Percentiles rank a stretch among this genome's conserved stretches.
Conservation (phyloP, 1,140 invertebrate species). For the Elymnias hypermnestra region DNA sequence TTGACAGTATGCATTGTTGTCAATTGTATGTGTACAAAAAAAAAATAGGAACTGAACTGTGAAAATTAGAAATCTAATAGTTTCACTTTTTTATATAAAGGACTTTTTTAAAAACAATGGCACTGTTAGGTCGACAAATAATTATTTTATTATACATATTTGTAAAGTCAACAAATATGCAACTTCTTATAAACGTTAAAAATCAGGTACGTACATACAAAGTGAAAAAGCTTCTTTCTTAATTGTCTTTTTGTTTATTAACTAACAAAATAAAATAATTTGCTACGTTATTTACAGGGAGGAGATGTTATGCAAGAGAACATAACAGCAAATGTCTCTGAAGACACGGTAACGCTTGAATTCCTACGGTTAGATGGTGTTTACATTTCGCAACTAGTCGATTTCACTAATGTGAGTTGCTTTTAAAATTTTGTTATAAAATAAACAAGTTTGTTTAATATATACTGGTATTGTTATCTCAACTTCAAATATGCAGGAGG, state of each 20-base stretch:
- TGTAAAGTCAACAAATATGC: constrained; percentile 40
- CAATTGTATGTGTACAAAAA: not conserved
- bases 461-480: too few species aligned
- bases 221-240: too few species aligned
- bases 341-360: constrained; percentile 92
- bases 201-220: constrained; percentile 50
- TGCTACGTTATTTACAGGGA: constrained; percentile 78
- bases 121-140: constrained; percentile 13
- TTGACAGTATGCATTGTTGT: not conserved
- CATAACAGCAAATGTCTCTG: constrained; percentile 92
- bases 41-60: not conserved
- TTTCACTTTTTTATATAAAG: not conserved
- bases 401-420: constrained; percentile 92
- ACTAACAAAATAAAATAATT: not conserved
- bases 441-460: too few species aligned
- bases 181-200: constrained; percentile 64
- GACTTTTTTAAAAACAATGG: not conserved
- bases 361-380: constrained; percentile 94
- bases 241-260: not conserved
- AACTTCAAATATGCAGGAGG: constrained; percentile 84
- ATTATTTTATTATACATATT: constrained; percentile 34
- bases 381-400: constrained; percentile 92
- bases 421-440: too few species aligned
- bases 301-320: constrained; percentile 95
- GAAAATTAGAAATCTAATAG: not conserved